Conservation (phyloP, 1,140 invertebrate genomes). For the Drosophila repleta region DNA sequence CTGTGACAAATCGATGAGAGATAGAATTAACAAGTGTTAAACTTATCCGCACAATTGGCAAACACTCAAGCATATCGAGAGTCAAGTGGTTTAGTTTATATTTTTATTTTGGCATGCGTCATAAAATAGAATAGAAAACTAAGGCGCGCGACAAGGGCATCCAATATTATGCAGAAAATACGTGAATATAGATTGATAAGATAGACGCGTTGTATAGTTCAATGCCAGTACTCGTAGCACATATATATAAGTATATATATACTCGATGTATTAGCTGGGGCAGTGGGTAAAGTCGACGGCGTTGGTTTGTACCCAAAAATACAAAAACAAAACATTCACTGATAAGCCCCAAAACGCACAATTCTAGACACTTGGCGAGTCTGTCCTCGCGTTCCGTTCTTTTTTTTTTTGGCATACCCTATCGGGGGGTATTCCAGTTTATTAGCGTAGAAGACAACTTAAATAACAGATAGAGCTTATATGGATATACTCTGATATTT, state of each 20-base stretch:
- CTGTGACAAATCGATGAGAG: slow-evolving; percentile 9
- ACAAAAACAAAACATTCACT: slow-evolving; percentile 13
- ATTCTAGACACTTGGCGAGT: slow-evolving; percentile 5
- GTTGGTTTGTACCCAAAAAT: slow-evolving; percentile 48
- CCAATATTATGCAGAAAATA: slow-evolving; percentile 67
- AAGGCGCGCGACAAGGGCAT: slow-evolving; percentile 46
- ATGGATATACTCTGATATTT: too few species aligned
- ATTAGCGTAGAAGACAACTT: not conserved
- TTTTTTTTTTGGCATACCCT: not conserved
- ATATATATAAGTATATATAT: not conserved
- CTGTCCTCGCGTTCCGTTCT: not conserved
- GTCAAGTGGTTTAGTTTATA: slow-evolving; percentile 17
- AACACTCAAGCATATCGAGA: slow-evolving; percentile 12
- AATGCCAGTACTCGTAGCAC: not conserved
- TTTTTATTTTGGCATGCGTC: not conserved
- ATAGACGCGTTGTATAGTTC: slow-evolving; percentile 21
- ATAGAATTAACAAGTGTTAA: slow-evolving; percentile 2
- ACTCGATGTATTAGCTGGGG: slow-evolving; percentile 8
- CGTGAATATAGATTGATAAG: slow-evolving; percentile 63
- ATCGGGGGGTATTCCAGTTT: not conserved
- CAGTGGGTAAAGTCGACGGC: slow-evolving; percentile 33
- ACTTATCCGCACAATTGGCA: slow-evolving; percentile 16
- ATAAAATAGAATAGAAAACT: slow-evolving; percentile 33
- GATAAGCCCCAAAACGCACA: slow-evolving; percentile 43
- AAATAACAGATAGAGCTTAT: too few species aligned